Conservation (phyloP, 2,113 vertebrate genomes). For the Rhinolophus sinicus region DNA sequence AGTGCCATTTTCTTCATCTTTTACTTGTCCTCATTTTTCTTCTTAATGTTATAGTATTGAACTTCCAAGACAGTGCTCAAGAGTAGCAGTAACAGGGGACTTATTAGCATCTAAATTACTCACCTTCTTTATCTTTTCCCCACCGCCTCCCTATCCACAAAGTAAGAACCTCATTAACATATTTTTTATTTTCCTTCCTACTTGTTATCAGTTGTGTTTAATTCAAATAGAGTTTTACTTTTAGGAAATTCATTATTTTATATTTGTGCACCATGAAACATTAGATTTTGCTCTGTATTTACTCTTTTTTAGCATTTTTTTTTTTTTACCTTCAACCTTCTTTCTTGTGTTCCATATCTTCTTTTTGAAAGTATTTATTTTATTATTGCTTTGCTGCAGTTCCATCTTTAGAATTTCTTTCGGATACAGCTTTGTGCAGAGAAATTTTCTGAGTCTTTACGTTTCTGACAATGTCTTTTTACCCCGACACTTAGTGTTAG, state of each 20-base stretch:
- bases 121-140: background rate
- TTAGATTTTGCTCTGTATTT: background rate
- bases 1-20: background rate
- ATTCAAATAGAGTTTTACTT: conserved; percentile 2
- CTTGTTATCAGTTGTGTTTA: background rate
- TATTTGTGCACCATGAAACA: background rate
- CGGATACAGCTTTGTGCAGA: background rate
- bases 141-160: background rate
- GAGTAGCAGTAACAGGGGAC: background rate
- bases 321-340: background rate
- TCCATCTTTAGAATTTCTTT: background rate
- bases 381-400: background rate
- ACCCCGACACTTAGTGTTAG: background rate
- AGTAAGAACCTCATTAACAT: background rate
- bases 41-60: background rate
- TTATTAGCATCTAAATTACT: background rate
- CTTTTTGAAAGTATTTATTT: background rate
- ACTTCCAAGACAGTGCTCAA: background rate
- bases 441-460: background rate
- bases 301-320: background rate
- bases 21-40: background rate
- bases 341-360: background rate
- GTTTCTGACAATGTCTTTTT: background rate
- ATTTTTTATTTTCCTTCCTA: background rate
- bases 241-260: background rate